These are phyloP conservation scores for Neosalanx taihuensis DNA, from an alignment of 2,797 vertebrate species.

Conservation along the genomic window DNA sequence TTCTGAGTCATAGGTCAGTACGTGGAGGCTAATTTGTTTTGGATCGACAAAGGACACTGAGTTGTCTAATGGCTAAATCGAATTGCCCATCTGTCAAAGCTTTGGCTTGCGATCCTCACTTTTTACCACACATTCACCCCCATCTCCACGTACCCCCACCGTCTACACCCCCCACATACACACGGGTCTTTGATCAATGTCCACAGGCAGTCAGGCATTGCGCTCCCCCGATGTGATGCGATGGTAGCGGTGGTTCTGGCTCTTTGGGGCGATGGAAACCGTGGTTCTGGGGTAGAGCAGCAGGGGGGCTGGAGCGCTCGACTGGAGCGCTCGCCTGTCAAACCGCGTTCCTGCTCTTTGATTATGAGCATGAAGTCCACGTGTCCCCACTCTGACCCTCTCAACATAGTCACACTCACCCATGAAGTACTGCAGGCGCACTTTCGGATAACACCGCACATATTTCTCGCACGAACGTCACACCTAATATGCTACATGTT, in stretches of 20 bases:
- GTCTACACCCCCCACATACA: background rate
- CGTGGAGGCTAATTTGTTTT: background rate
- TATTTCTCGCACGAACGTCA: background rate
- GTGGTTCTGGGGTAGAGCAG: slow-evolving; percentile 5
- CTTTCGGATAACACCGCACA: background rate
- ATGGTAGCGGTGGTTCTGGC: slow-evolving; percentile 26
- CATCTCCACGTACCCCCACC: background rate
- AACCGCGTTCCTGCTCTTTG: slow-evolving; percentile 7
- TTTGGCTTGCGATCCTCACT: background rate
- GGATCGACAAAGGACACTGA: background rate
- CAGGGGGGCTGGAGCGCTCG: slow-evolving; percentile 14
- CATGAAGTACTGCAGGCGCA: background rate
- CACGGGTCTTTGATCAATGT: slow-evolving; percentile 1
- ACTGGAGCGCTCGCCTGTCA: slow-evolving; percentile 21
- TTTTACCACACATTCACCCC: background rate
- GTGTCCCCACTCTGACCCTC: slow-evolving; percentile 6
- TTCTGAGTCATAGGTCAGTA: background rate
- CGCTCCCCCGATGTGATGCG: slow-evolving; percentile 15
- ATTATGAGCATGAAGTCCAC: slow-evolving; percentile 12
- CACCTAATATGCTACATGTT: slow-evolving; percentile 6
- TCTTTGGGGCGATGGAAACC: slow-evolving; percentile 34
- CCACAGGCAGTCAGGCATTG: slow-evolving; percentile 24
- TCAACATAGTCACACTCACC: background rate
- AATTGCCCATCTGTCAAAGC: background rate
- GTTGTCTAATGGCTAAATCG: background rate